Evolutionary conservation across 2,797 vertebrate species (phyloP), one percentile per base, ranked within the genome.

Genomic region (Lepidocolaptes lacrymiger): DNA sequence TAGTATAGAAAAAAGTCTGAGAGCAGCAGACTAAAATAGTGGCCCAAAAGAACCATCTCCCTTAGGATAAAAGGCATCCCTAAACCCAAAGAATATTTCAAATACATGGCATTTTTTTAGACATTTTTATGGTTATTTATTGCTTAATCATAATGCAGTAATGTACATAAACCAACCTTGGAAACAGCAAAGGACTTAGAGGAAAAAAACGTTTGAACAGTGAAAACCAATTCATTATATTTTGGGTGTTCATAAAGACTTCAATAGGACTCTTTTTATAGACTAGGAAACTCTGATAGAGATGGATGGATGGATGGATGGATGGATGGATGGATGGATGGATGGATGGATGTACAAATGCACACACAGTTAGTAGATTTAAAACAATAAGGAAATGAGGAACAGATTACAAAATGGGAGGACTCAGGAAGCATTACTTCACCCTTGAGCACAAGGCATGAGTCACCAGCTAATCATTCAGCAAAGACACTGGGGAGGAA

Each of bases 341-440:
- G 14, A 18, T 6, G 37, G 59, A 62, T 30, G 19, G 58, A 19
- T 2, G 21, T 11, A 59, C 16, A 44, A 46, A 46, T 46, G 44
- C 7, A 32, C 3, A 34, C 8, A 48, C 4, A 64, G 17, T 28
- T 37, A 83, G 16, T 49, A 27, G 51, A 43, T 72, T 76, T 87
- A 49, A 73, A 75, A 71, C 19, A 91, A 30, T 36, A 85, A 67
- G 21, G 56, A 86, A 74, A n/a, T 36, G 81, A 85, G 30, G 54
- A 85, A 72, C 20, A 59, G 66, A 68, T 71, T 80, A 74, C 27
- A 66, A 91, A 95, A 74, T 28, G 32, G 63, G 23, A 82, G 3
- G 28, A 85, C 28, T 87, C 62, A 48, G 88, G 92, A 96, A 95
- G 69, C 48, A 94, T 90, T 87, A 95, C 91, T 72, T 97, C 95